Evolutionary conservation across 2,888 invertebrate species (phyloP).

Genomic region (Chalcis sispes): DNA sequence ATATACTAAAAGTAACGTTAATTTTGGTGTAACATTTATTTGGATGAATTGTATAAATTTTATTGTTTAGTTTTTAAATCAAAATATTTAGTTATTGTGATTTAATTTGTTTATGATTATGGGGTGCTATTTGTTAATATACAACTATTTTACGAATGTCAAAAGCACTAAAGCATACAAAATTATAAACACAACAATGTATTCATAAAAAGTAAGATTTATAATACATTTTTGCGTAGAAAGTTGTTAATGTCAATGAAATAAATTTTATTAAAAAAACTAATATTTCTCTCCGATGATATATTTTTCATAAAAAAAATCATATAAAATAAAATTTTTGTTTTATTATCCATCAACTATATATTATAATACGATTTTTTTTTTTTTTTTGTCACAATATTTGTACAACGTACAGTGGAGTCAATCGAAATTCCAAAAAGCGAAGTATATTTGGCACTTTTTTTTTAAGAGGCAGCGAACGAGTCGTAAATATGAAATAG

Average conservation of each 20-base stretch:
- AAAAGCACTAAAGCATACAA: no score
- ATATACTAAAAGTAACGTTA: no score
- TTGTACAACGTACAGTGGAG: constrained; percentile 21
- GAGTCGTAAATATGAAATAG: constrained; percentile 67
- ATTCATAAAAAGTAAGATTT: constrained; percentile 10
- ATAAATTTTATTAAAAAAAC: constrained; percentile 28
- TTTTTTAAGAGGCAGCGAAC: constrained; percentile 57
- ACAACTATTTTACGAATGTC: no score
- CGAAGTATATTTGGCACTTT: constrained; percentile 48
- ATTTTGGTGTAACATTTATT: no score
- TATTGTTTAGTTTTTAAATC: no score
- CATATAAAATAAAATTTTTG: not conserved
- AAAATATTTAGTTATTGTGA: no score
- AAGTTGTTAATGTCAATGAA: constrained; percentile 37
- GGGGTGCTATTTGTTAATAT: no score
- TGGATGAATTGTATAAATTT: no score
- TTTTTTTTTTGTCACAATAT: no score
- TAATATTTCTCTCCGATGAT: constrained; percentile 3
- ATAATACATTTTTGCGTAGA: constrained; percentile 12
- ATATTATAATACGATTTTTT: constrained; percentile 29
- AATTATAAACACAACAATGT: not conserved
- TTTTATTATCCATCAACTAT: constrained; percentile 49
- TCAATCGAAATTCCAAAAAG: constrained; percentile 51
- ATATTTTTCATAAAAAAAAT: constrained; percentile 5
- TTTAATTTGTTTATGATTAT: no score